These are phyloP conservation scores for Drosophila quinaria DNA, from an alignment of 2,888 invertebrate genomes.

Conservation along the genomic window DNA sequence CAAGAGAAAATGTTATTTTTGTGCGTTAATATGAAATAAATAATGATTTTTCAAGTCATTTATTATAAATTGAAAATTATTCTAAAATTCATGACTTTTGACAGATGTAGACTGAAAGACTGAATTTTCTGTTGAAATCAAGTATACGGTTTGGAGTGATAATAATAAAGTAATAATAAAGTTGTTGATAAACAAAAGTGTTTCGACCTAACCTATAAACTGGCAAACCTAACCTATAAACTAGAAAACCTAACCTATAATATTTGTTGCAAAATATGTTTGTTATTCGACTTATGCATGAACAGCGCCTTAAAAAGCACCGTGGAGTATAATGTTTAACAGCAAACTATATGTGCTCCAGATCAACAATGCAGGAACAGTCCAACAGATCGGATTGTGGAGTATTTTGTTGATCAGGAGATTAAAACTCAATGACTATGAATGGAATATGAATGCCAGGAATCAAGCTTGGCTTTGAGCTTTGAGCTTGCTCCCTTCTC, in stretches of 20 bases:
- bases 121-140: too few species aligned
- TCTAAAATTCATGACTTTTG: too few species aligned
- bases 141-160: too few species aligned
- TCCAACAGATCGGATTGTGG: conserved; percentile 20
- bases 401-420: conserved; percentile 24
- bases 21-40: not conserved
- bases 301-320: conserved; percentile 1
- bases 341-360: not conserved
- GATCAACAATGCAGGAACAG: conserved; percentile 34
- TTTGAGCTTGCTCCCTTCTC: not conserved
- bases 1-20: not conserved
- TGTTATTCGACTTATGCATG: conserved; percentile 17
- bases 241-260: not conserved
- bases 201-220: too few species aligned
- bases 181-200: not conserved
- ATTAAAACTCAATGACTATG: not conserved
- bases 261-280: not conserved
- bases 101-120: too few species aligned
- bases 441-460: conserved; percentile 9
- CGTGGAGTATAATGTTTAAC: conserved; percentile 34
- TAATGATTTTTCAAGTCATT: not conserved
- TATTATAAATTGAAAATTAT: not conserved
- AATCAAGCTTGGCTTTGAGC: not conserved
- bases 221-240: not conserved
- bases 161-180: too few species aligned